phyloP scores from a whole-genome alignment of 2,797 vertebrate genomes.

The Artibeus lituratus region DNA sequence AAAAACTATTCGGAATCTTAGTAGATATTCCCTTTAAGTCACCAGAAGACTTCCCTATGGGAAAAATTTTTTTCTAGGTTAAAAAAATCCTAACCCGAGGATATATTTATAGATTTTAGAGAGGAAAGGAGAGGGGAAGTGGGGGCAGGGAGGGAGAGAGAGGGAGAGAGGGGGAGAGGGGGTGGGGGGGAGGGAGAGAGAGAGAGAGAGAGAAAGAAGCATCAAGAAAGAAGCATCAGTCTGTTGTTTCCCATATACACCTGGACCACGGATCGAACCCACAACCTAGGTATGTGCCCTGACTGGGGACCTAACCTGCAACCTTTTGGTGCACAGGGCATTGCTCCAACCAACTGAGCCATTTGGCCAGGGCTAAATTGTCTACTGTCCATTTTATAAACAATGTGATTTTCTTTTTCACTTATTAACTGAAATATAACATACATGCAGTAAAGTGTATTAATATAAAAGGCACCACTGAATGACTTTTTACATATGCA shows the following conservation, averaged over 20 bases:
- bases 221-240: neutral
- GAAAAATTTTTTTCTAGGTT: neutral
- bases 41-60: neutral
- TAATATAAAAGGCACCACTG: slow-evolving; percentile 17
- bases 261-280: too few relatives aligned
- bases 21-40: neutral
- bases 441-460: neutral
- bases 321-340: neutral
- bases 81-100: too few relatives aligned
- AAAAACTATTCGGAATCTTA: slow-evolving; percentile 14
- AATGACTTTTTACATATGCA: slow-evolving; percentile 10
- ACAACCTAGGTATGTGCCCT: neutral
- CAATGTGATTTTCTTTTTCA: neutral
- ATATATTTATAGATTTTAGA: too few relatives aligned
- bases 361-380: neutral
- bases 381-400: slow-evolving; percentile 31
- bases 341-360: neutral
- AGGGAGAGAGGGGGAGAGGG: too few relatives aligned
- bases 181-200: too few relatives aligned
- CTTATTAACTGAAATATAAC: slow-evolving; percentile 8
- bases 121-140: neutral
- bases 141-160: too few relatives aligned
- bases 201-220: neutral
- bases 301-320: neutral
- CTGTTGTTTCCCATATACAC: neutral